Evolutionary conservation across 2,888 invertebrate species (phyloP).

Genomic region (Noctuana brunneofusca): DNA sequence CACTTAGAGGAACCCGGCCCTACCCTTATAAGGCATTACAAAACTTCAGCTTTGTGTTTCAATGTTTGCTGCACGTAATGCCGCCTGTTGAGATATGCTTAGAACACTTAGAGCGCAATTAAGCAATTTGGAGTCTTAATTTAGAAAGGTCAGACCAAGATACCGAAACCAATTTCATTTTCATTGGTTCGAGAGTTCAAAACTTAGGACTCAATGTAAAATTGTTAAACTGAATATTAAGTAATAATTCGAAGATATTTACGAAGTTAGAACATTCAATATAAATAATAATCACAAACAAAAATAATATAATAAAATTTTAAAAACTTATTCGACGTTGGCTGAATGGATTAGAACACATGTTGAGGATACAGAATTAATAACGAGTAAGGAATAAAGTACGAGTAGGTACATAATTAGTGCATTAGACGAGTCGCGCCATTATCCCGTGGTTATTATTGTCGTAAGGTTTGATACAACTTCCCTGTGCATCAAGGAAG

Average conservation of each 20-base stretch:
- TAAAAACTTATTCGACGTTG: background rate
- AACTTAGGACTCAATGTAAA: background rate
- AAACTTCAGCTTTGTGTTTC: constrained; percentile 32
- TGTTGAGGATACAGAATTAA: background rate
- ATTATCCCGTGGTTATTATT: constrained; percentile 13
- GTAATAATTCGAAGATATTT: background rate
- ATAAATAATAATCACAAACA: background rate
- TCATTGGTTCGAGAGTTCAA: background rate
- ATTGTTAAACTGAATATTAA: too few relatives aligned
- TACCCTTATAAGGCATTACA: constrained; percentile 59
- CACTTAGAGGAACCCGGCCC: constrained; percentile 63
- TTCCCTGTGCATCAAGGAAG: constrained; percentile 19
- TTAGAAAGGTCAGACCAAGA: constrained; percentile 25
- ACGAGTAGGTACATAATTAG: constrained; percentile 1
- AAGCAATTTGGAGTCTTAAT: constrained; percentile 32
- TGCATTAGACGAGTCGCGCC: background rate
- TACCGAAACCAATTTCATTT: constrained; percentile 23
- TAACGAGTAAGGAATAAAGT: background rate
- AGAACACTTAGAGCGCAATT: constrained; percentile 34
- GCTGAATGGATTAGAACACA: background rate
- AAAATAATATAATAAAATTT: background rate
- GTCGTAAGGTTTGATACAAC: constrained; percentile 7
- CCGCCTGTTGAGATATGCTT: constrained; percentile 26
- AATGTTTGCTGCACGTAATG: constrained; percentile 19
- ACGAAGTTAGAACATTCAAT: background rate